Percentiles rank a stretch among this genome's conserved stretches.
Conservation (phyloP, 2,797 vertebrate species). For the Pipistrellus pipistrellus region DNA sequence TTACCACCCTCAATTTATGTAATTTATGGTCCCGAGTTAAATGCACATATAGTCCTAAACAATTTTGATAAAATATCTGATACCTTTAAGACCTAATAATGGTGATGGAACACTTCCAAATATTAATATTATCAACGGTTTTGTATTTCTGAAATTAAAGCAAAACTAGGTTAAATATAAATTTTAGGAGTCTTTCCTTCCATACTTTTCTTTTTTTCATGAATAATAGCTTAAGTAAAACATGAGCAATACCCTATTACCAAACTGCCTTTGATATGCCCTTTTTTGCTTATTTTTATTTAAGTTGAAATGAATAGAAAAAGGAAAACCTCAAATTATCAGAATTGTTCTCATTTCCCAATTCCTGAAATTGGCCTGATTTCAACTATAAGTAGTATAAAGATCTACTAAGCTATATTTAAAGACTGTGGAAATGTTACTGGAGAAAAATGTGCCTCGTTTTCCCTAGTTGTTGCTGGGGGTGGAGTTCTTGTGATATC, state of each 20-base stretch:
- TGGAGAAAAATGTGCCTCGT: background rate
- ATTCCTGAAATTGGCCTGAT: background rate
- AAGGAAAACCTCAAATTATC: slow-evolving; percentile 1
- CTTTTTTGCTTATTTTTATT: slow-evolving; percentile 31
- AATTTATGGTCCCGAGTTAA: slow-evolving; percentile 12
- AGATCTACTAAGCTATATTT: slow-evolving; percentile 27
- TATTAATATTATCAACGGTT: background rate
- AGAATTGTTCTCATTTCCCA: background rate
- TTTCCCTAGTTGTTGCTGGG: background rate
- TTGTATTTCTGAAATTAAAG: slow-evolving; percentile 14
- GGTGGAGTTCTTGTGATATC: background rate
- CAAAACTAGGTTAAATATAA: slow-evolving; percentile 32
- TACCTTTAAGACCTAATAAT: background rate
- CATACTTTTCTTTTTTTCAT: slow-evolving; percentile 8
- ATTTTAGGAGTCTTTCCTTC: background rate
- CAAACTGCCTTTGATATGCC: background rate
- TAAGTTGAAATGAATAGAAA: slow-evolving; percentile 22
- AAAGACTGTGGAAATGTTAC: background rate
- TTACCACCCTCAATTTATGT: background rate
- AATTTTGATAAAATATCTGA: background rate
- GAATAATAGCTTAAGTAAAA: background rate
- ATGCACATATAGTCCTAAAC: background rate
- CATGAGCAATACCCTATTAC: background rate
- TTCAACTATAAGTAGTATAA: slow-evolving; percentile 26
- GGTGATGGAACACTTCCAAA: background rate